Evolutionary conservation across 2,113 vertebrate species (phyloP).

Genomic region (Brachirus orientalis): DNA sequence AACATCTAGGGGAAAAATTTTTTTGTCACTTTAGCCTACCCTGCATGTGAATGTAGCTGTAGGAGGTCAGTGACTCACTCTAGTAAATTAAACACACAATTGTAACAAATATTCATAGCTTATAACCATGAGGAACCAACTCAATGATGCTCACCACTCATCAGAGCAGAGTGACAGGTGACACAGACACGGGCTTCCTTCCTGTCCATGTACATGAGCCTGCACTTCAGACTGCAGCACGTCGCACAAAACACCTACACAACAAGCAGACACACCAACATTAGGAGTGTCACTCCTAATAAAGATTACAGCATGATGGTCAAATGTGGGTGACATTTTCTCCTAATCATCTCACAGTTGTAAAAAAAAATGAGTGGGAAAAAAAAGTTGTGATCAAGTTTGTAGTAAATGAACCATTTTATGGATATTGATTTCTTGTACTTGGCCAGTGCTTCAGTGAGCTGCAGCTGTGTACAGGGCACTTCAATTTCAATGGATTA

Average conservation of each 20-base stretch:
- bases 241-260: constrained; percentile 93
- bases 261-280: background rate
- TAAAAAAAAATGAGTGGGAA: background rate
- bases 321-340: background rate
- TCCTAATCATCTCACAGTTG: background rate
- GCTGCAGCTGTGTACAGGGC: constrained; percentile 14
- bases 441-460: constrained; percentile 1
- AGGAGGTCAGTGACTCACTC: background rate
- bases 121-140: background rate
- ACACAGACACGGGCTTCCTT: constrained; percentile 97
- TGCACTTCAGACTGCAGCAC: constrained; percentile 95
- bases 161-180: constrained; percentile 93
- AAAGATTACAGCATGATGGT: too few relatives aligned
- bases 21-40: too few relatives aligned
- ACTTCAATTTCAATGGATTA: constrained; percentile 33
- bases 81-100: too few relatives aligned
- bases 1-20: too few relatives aligned
- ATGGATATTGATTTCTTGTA: constrained; percentile 33
- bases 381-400: constrained; percentile 9
- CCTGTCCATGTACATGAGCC: constrained; percentile 93
- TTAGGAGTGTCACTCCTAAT: background rate
- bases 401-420: constrained; percentile 38
- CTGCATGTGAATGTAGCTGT: too few relatives aligned
- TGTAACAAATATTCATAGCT: background rate
- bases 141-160: constrained; percentile 85